A percentile compares a stretch with the other conserved stretches of the same genome.
Conservation (phyloP, 2,888 invertebrate genomes). For the Smittia sp. region DNA sequence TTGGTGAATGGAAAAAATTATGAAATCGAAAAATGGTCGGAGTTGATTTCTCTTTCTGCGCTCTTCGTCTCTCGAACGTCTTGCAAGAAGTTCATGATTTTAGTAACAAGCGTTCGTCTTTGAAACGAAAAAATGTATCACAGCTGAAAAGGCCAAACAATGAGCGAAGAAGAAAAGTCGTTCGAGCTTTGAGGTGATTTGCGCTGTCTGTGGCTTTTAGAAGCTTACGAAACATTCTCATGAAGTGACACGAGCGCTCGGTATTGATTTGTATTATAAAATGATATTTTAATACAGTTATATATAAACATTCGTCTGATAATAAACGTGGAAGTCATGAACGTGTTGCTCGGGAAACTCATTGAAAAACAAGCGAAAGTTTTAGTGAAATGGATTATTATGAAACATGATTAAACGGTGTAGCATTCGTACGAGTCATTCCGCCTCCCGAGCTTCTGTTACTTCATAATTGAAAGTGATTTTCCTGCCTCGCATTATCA, state of each 20-base stretch:
- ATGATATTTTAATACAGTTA: background rate
- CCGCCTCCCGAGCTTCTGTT: background rate
- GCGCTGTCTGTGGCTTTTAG: background rate
- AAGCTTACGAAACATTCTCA: background rate
- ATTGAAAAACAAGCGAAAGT: background rate
- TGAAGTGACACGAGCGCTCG: conserved; percentile 9
- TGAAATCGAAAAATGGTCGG: background rate
- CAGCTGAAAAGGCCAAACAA: background rate
- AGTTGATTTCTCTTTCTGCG: background rate
- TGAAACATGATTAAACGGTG: background rate
- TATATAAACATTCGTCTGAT: background rate
- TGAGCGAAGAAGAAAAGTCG: background rate
- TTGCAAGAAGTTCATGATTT: background rate
- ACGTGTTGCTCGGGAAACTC: background rate
- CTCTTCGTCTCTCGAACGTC: background rate
- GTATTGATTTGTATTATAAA: background rate
- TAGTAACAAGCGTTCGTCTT: too few relatives aligned
- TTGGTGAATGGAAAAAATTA: too few relatives aligned
- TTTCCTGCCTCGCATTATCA: background rate
- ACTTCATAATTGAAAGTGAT: background rate
- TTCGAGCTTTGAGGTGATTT: background rate
- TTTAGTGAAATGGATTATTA: background rate
- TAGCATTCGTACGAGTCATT: background rate
- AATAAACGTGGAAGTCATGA: background rate
- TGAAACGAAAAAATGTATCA: background rate